Conservation (phyloP, 2,113 vertebrate species). For the Mystacornis crossleyi region DNA sequence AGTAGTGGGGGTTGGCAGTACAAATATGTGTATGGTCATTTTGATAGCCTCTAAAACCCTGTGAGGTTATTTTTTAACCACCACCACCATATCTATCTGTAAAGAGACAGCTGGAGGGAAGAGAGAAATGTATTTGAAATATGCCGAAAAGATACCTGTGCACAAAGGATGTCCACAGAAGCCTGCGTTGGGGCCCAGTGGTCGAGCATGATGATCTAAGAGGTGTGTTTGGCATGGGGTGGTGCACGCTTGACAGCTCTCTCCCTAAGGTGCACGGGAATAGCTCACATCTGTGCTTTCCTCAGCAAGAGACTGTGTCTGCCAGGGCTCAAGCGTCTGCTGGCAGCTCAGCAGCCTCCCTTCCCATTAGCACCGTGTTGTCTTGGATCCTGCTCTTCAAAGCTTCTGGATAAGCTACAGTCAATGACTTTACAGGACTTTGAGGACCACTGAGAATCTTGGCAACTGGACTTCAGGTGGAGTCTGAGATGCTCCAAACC, state of each 20-base stretch:
- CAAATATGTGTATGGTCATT: background rate
- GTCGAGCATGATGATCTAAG: background rate
- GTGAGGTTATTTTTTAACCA: background rate
- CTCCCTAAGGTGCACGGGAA: background rate
- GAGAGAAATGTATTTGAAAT: background rate
- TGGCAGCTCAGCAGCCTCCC: background rate
- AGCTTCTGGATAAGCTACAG: background rate
- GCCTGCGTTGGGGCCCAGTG: background rate
- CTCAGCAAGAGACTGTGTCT: background rate
- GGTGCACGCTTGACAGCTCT: background rate
- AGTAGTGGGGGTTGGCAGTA: background rate
- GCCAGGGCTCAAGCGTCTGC: background rate
- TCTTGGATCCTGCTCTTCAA: background rate
- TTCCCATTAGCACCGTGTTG: background rate
- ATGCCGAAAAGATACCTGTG: background rate
- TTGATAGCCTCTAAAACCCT: background rate
- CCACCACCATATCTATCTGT: background rate
- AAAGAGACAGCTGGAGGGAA: background rate
- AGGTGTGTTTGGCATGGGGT: background rate
- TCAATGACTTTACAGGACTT: background rate
- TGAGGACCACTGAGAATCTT: background rate
- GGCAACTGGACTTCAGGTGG: background rate
- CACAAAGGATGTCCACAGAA: background rate
- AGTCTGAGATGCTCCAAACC: background rate
- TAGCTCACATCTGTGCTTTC: background rate